Evolutionary conservation across 2,113 vertebrate species (phyloP), one percentile per base, ranked within the genome.

Genomic region (Trochalopteron elliotii): DNA sequence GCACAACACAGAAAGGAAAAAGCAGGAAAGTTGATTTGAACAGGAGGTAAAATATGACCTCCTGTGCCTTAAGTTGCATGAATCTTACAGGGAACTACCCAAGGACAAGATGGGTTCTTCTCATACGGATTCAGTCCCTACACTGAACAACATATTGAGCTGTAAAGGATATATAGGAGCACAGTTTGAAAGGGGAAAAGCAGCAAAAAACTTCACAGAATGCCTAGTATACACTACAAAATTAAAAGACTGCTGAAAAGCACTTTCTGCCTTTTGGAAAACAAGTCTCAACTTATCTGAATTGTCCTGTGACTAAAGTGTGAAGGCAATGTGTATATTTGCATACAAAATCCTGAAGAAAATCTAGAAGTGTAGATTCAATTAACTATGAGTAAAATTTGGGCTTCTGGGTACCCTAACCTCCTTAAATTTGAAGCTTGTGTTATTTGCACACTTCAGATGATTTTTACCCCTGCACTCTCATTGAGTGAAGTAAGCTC

Each of bases 41-140:
- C 15, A 40, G 21, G 37, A 83, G 14, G 15, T n/a, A 69, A 87
- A 89, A 59, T 37, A 76, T 5, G 37, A 49, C 14, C 4, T 19
- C 0, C 0, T 21, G 39, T 7, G 15, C 33, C 33, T 15, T 7
- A 65, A 63, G 5, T 20, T 47, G 33, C 25, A 15, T 9, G 13
- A 72, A 45, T 56, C 35, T 39, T 47, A 50, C 12, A 31, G 45
- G 42, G 27, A 75, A 16, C 7, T 59, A 27, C 21, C 11, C 8
- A 1, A 69, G 21, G 6, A 68, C 19, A 7, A 60, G 30, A 44
- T 11, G 15, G 31, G 10, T n/a, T 87, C 21, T n/a, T 87, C 57
- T 40, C 37, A 3, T 13, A 64, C 37, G 14, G 18, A 61, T 82
- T 84, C 3, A 1, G 3, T 10, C 39, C n/a, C 25, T 76, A 23